Evolutionary conservation across 2,888 invertebrate species (phyloP).

Genomic region (Ectropis crepuscularia): DNA sequence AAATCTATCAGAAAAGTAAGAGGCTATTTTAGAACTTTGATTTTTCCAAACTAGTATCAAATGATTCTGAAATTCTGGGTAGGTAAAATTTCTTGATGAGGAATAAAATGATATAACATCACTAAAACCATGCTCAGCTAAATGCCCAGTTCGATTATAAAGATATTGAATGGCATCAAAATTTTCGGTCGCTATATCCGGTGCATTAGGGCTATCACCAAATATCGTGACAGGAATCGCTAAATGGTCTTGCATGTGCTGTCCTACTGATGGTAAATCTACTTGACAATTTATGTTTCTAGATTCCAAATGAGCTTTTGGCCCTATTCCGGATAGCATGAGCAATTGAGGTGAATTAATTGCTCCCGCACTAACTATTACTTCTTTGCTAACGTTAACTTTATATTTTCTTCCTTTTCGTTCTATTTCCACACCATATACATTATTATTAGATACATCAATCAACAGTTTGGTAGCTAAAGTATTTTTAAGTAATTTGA

Average conservation of each 20-base stretch:
- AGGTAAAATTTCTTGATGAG: conserved; percentile 51
- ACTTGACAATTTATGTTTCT: conserved; percentile 64
- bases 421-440: conserved; percentile 68
- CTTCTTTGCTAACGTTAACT: conserved; percentile 63
- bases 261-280: conserved; percentile 76
- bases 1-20: conserved; percentile 4
- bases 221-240: conserved; percentile 65
- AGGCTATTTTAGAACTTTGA: conserved; percentile 45
- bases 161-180: conserved; percentile 76
- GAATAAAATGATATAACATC: conserved; percentile 76
- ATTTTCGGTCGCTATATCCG: conserved; percentile 46
- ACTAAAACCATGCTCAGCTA: conserved; percentile 72
- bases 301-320: conserved; percentile 60
- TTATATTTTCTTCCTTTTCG: conserved; percentile 43
- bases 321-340: conserved; percentile 82
- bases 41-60: conserved; percentile 55
- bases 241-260: conserved; percentile 83
- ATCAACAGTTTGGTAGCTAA: conserved; percentile 79
- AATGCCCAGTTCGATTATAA: conserved; percentile 68
- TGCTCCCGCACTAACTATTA: conserved; percentile 77
- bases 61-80: conserved; percentile 63
- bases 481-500: conserved; percentile 73
- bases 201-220: conserved; percentile 53
- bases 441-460: conserved; percentile 65
- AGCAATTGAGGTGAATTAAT: conserved; percentile 80